Base-by-base conservation (phyloP, 2,797 vertebrate species). In the Poecilia picta region DNA sequence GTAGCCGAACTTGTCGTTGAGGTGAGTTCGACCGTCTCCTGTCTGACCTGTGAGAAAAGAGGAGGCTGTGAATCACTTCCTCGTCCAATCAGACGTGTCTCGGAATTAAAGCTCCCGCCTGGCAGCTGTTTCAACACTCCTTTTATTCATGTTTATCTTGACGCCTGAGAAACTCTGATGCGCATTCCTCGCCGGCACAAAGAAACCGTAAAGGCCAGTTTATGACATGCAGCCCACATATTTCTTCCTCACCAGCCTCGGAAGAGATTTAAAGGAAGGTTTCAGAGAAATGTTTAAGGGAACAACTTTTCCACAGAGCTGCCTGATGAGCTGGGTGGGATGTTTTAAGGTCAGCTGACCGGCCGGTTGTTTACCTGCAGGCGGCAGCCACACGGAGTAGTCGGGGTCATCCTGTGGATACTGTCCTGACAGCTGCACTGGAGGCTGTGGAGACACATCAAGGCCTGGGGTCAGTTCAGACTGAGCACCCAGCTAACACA, bases 1-100 rank as follows among this genome's bases (percentile, higher is more conserved):
- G 93, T 99, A 99, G 89, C 98, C 98, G 0, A 97, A 99, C 89
- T 99, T 99, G 72, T 98, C 98, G 82, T 99, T 99, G 31, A 99
- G 96, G 92, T 99, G 97, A 28, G 98, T 99, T 89, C 97, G 97
- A 33, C 98, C 98, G 66, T 99, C 98, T 84, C 98, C 98, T 0
- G 95, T 97, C 93, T 99, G 98, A 94, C 95, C 98, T 99, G 84
- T 2, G 46, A 55, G 83, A 4, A 73, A 45, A 62, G 46, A 73
- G 72, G 18, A 71, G 25, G 39, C 2, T 47, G 39, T 25, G 74
- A 59, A 43, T 47, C 15, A 13, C 49, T 46, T 51, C 25, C 2
- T 64, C 16, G 25, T 43, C 20, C 23, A 41, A 25, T 68, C 36
- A 77, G 75, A 45, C 33, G 13, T 57, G 64, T 76, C 72, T 36